Percentiles rank a stretch among this genome's conserved stretches.
These are phyloP conservation scores for Polydrusus cervinus DNA, from an alignment of 2,888 invertebrate species.

Conservation along the genomic window DNA sequence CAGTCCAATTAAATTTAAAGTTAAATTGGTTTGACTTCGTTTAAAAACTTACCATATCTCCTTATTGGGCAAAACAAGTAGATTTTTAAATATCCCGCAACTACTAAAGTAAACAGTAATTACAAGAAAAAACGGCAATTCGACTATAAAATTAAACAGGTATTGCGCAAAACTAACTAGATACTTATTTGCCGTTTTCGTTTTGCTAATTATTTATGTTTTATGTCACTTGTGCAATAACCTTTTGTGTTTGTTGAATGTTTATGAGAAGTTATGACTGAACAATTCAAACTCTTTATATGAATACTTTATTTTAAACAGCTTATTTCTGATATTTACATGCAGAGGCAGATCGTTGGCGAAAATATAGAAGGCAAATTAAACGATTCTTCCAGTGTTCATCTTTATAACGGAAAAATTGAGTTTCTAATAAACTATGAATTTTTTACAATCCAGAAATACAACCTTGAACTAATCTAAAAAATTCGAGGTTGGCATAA, in stretches of 20 bases:
- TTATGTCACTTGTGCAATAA: conserved; percentile 38
- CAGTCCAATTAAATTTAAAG: conserved; percentile 8
- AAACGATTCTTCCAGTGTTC: no score
- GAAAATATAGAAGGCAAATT: no score
- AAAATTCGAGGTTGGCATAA: no score
- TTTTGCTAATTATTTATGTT: conserved; percentile 34
- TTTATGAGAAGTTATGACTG: conserved; percentile 14
- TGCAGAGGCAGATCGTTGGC: no score
- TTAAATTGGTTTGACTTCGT: conserved; percentile 1
- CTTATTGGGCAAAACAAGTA: conserved; percentile 17
- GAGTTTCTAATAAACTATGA: no score
- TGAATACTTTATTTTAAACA: no score
- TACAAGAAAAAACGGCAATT: conserved; percentile 29
- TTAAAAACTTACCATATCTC: conserved; percentile 11
- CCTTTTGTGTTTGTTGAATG: conserved; percentile 30
- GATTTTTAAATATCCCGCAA: conserved; percentile 29
- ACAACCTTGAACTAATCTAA: no score
- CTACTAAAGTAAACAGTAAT: conserved; percentile 34
- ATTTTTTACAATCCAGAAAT: no score
- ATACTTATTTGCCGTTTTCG: conserved; percentile 32
- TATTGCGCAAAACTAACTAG: conserved; percentile 18
- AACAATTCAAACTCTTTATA: not conserved
- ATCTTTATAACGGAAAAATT: no score
- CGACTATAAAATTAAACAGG: conserved; percentile 32
- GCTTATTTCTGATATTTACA: no score